Base-by-base conservation (phyloP, 2,113 vertebrate genomes). In the Perccottus glenii region DNA sequence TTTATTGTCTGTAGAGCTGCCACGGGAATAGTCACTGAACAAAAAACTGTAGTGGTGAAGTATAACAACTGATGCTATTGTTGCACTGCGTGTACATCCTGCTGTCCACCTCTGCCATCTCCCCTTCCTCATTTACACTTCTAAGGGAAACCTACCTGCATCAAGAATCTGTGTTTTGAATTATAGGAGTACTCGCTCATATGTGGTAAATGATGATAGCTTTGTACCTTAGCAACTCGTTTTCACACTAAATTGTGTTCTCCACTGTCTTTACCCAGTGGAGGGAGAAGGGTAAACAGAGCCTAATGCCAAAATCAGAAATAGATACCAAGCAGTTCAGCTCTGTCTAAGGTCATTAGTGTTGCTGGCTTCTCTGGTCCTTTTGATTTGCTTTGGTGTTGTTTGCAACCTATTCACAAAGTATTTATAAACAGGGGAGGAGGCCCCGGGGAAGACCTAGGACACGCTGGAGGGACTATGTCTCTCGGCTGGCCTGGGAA, bases 121-220 rank as follows among this genome's bases (percentile, higher is more conserved):
- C 73, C 59, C 51, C 46, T 50, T 0, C 15, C 67, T 86, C 72
- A 88, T 85, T 86, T 82, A 56, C 72, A 84, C 77, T 68, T 88
- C 83, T 77, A n/a, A 86, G 53, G 64, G 42, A 73, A 48, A 48
- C 50, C 60, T 70, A 51, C 74, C 63, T 69, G 51, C 71, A 57
- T 67, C 4, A 9, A 35, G 16, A 48, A 72, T 14, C 8, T 1
- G 0, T n/a, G 14, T 32, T n/a, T 50, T 16, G 14, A 45, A 43
- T 40, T 16, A 36, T 5, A 33, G 12, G 35, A 7, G 5, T 32
- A 46, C 19, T 7, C 35, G 12, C 43, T 36, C 15, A 40, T 57
- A 53, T 51, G 70, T 63, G 46, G 32, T 82, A 57, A 81, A 77
- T 79, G 69, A 19, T 60, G 59, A 69, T 73, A 79, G 36, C 16